These are phyloP conservation scores for Misgurnus mizolepis DNA, from an alignment of 2,113 vertebrate species.

Conservation along the genomic window DNA sequence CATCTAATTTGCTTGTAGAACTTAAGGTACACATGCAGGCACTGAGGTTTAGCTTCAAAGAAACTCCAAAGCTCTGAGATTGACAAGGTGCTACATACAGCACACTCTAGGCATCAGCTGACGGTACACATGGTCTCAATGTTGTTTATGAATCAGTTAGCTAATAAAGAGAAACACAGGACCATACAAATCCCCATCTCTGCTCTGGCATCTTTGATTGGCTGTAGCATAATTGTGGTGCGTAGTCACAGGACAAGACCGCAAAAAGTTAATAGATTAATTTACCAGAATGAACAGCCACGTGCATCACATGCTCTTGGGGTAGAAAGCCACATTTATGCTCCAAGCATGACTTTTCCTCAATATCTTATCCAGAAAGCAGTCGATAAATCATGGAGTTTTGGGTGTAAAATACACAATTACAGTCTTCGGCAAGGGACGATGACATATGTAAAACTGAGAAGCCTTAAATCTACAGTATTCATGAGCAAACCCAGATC, in stretches of 20 bases:
- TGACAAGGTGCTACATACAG: not conserved
- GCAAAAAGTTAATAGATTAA: conserved; percentile 57
- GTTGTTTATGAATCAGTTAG: conserved; percentile 3
- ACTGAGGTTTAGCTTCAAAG: too few relatives aligned
- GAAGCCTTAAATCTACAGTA: conserved; percentile 8
- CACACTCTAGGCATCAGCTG: not conserved
- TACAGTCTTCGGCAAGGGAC: not conserved
- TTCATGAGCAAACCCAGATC: conserved; percentile 18
- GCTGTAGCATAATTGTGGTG: conserved; percentile 41
- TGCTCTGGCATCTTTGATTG: conserved; percentile 6
- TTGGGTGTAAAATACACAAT: conserved; percentile 13
- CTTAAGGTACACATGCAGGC: too few relatives aligned
- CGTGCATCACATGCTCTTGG: conserved; percentile 49
- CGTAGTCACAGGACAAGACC: conserved; percentile 37
- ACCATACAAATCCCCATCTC: conserved; percentile 7
- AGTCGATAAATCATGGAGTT: not conserved
- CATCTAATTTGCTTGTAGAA: too few relatives aligned
- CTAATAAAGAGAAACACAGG: conserved; percentile 7
- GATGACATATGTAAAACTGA: conserved; percentile 8
- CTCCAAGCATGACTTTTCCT: conserved; percentile 27
- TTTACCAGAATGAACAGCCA: conserved; percentile 45
- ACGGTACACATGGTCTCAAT: conserved; percentile 12
- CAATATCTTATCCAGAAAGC: not conserved
- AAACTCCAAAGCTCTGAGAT: not conserved
- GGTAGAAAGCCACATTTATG: conserved; percentile 32